Evolutionary conservation across 2,113 vertebrate genomes (phyloP).

Genomic region (Diadophis punctatus): DNA sequence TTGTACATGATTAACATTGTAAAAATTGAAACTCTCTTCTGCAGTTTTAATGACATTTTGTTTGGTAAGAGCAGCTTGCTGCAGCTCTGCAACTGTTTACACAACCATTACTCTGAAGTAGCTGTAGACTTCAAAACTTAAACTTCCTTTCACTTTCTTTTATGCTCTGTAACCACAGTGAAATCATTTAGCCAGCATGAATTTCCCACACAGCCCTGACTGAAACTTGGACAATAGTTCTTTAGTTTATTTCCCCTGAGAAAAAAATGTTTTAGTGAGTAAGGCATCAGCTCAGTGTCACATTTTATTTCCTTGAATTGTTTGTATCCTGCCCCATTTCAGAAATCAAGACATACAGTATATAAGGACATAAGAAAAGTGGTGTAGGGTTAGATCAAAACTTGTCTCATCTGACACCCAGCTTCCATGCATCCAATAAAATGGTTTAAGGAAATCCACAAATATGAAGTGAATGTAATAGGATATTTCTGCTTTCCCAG

Average conservation of each 20-base stretch:
- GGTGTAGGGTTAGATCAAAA: neutral
- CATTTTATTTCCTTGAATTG: neutral
- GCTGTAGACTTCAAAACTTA: neutral
- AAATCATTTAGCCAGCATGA: neutral
- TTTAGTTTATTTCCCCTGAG: too few species aligned
- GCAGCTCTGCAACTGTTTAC: neutral
- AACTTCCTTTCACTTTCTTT: neutral
- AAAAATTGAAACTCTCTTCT: constrained; percentile 1
- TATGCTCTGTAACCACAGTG: neutral
- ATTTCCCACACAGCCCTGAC: neutral
- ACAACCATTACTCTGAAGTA: neutral
- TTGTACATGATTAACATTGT: neutral
- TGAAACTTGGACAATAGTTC: neutral
- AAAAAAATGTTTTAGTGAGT: neutral
- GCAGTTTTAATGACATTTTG: constrained; percentile 18
- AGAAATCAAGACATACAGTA: neutral
- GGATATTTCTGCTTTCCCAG: neutral
- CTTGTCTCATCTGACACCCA: neutral
- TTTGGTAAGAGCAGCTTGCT: constrained; percentile 1
- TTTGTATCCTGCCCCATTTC: neutral
- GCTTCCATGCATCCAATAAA: neutral
- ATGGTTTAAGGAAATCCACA: neutral
- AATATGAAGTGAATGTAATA: neutral
- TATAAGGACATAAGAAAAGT: neutral
- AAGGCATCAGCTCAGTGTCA: neutral